Base-by-base conservation (phyloP, 2,797 vertebrate species). In the Sebastes cheni region DNA sequence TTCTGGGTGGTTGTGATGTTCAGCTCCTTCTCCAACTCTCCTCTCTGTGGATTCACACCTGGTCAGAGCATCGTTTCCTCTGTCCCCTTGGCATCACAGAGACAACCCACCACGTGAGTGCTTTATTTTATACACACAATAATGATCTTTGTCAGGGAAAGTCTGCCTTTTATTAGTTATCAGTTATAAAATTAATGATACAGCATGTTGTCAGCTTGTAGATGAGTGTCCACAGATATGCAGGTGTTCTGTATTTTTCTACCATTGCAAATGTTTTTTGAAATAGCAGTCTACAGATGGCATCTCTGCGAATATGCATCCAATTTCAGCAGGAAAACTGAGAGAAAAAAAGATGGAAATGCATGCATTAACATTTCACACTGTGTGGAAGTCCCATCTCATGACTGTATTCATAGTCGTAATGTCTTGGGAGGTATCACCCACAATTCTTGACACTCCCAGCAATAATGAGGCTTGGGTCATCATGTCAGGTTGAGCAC, bases 81-180 rank as follows among this genome's bases (percentile, higher is more conserved):
- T 76, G 20, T 80, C 75, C 56, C 59, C 81, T 62, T 58, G 75
- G 73, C 80, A 76, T 78, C 70, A 71, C 55, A 83, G 69, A 76
- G 72, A 67, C 36, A 68, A 39, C 22, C 59, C 20, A 67, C 20
- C 83, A 91, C 1, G 93, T 94, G 79, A 92, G 91, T 94, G 67
- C 22, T 69, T 81, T 39, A 34, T 72, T 71, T 67, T 32, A 9
- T 16, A 55, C n/a, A 36, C 6, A 29, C 14, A 75, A 13, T 75
- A 72, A 58, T 74, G 61, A 39, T 83, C 10, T 77, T 69, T 82
- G 8, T 73, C 2, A 13, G 58, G 39, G 39, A 58, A 77, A 67
- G 62, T 62, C 32, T 13, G 9, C 73, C 0, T 56, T 62, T 75
- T 25, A 74, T 68, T 22, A 79, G 30, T 62, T 75, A 11, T 75